Conservation (phyloP, 2,888 invertebrate species). For the Cylindroiulus punctatus region DNA sequence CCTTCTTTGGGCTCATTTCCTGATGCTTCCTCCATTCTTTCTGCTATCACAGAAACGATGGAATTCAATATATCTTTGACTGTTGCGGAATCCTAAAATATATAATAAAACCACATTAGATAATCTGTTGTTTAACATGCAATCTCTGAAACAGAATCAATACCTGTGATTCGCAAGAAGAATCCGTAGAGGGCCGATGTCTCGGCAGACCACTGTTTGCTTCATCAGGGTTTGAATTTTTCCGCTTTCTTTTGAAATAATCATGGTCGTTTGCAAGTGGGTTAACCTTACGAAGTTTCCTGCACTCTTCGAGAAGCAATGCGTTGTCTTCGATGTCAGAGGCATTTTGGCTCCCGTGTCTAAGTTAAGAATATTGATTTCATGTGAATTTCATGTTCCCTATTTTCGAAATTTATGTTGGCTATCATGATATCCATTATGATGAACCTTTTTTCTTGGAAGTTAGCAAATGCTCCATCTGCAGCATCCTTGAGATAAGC, state of each 20-base stretch:
- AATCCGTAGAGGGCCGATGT: slow-evolving; percentile 59
- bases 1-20: slow-evolving; percentile 3
- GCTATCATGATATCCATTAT: not conserved
- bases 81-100: slow-evolving; percentile 58
- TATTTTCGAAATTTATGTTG: slow-evolving; percentile 39
- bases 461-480: slow-evolving; percentile 64
- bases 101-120: not conserved
- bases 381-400: not conserved
- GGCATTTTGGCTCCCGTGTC: slow-evolving; percentile 33
- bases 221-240: slow-evolving; percentile 54
- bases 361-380: not conserved
- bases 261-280: slow-evolving; percentile 62
- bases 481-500: slow-evolving; percentile 64
- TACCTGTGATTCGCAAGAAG: slow-evolving; percentile 60
- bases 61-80: slow-evolving; percentile 60
- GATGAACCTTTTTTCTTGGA: slow-evolving; percentile 61
- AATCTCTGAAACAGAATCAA: not conserved
- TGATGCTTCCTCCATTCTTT: slow-evolving; percentile 55
- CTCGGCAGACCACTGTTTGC: not conserved
- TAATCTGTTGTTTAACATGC: not conserved
- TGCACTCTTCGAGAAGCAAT: slow-evolving; percentile 48
- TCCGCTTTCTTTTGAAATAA: slow-evolving; percentile 61
- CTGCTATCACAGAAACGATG: slow-evolving; percentile 59
- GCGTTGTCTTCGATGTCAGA: slow-evolving; percentile 54
- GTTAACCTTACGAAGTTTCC: slow-evolving; percentile 49